Evolutionary conservation across 2,888 invertebrate species (phyloP).

Genomic region (Monochamus alternatus): DNA sequence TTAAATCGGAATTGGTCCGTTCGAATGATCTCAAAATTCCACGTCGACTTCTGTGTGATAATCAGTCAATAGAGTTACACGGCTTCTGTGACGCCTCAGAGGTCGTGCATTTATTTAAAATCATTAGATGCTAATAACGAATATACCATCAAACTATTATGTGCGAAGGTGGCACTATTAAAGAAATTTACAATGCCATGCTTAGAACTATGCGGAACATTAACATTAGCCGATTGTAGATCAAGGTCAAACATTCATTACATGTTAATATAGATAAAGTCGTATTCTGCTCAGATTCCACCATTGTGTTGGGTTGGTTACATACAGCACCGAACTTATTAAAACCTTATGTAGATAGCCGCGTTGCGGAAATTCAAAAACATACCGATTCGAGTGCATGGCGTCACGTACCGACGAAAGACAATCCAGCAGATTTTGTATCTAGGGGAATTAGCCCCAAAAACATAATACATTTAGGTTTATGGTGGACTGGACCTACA

Average conservation of each 20-base stretch:
- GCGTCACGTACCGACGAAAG: conserved; percentile 21
- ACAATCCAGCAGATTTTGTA: conserved; percentile 27
- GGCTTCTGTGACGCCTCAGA: not conserved
- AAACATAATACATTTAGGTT: not conserved
- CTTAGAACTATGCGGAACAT: conserved; percentile 32
- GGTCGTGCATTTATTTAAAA: not conserved
- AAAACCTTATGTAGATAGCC: conserved; percentile 13
- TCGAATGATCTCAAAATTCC: not conserved
- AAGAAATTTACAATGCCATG: conserved; percentile 14
- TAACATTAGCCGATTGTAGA: conserved; percentile 23
- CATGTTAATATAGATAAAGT: conserved; percentile 19
- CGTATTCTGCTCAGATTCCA: conserved; percentile 20
- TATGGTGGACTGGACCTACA: conserved; percentile 3
- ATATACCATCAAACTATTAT: not conserved
- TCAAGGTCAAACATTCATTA: conserved; percentile 2
- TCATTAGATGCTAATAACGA: not conserved
- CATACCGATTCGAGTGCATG: conserved; percentile 11
- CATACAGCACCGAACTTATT: not conserved
- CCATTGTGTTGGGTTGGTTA: conserved; percentile 21
- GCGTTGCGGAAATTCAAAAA: conserved; percentile 17
- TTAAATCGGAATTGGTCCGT: not conserved
- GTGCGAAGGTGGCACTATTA: conserved; percentile 1
- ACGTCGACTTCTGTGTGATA: not conserved
- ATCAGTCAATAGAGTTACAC: not conserved
- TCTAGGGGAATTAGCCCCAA: conserved; percentile 20